Conservation (phyloP, 1,140 invertebrate genomes). For the Lamellibrachia luymesi region DNA sequence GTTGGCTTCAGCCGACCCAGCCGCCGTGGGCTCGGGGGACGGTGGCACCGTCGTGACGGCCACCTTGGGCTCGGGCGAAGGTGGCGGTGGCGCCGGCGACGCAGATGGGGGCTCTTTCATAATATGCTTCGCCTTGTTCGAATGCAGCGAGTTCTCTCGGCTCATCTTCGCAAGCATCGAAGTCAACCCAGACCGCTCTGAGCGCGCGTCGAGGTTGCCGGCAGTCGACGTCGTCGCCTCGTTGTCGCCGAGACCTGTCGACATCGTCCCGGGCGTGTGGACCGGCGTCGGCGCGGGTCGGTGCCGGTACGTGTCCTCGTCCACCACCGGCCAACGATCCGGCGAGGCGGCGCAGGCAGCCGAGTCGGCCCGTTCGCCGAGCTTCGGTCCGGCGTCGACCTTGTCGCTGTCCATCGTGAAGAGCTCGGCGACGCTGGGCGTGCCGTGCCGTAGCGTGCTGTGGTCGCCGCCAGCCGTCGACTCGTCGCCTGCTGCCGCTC, state of each 20-base stretch:
- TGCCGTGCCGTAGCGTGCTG: background rate
- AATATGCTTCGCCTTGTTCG: background rate
- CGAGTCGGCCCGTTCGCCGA: background rate
- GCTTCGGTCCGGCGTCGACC: background rate
- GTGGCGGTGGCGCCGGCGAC: conserved; percentile 1
- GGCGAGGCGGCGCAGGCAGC: background rate
- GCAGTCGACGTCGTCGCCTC: background rate
- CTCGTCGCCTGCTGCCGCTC: background rate
- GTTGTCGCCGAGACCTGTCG: background rate
- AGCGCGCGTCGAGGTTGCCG: background rate
- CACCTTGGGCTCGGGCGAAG: conserved; percentile 9
- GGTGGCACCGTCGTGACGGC: background rate
- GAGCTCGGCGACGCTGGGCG: background rate
- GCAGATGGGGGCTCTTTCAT: background rate
- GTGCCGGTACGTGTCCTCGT: conserved; percentile 2
- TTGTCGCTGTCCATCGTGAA: background rate
- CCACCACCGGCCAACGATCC: background rate
- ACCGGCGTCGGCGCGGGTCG: background rate
- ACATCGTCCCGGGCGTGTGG: background rate
- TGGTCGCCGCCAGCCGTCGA: background rate
- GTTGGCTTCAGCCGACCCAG: background rate
- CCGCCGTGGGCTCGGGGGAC: background rate
- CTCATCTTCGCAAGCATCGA: background rate
- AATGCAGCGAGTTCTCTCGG: conserved; percentile 3
- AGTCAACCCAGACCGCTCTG: background rate